These are phyloP conservation scores for Proctacanthus coquilletti DNA, from an alignment of 1,140 invertebrate genomes.

Conservation along the genomic window DNA sequence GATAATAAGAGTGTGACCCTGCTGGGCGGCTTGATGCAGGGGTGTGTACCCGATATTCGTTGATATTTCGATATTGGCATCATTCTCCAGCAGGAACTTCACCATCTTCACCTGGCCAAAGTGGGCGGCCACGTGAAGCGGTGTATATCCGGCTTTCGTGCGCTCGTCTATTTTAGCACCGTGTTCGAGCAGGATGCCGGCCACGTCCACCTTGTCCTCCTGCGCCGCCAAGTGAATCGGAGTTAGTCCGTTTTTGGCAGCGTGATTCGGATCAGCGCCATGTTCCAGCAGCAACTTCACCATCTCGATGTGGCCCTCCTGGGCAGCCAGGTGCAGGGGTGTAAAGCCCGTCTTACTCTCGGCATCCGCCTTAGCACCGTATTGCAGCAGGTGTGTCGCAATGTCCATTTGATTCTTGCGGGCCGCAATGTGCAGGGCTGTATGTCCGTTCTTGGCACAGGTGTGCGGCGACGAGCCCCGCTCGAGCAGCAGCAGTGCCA, in stretches of 20 bases:
- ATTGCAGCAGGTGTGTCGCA: constrained; percentile 84
- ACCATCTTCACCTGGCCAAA: constrained; percentile 95
- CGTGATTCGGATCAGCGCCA: constrained; percentile 69
- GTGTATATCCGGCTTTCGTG: constrained; percentile 92
- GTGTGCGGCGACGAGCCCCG: constrained; percentile 91
- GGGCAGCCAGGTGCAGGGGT: constrained; percentile 83
- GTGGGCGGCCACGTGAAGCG: constrained; percentile 73
- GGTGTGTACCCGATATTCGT: constrained; percentile 90
- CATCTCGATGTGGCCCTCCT: constrained; percentile 89
- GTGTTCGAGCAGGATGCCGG: constrained; percentile 65
- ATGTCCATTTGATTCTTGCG: constrained; percentile 95
- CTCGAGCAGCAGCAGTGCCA: constrained; percentile 79
- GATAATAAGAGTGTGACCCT: constrained; percentile 92
- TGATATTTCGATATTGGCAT: constrained; percentile 49
- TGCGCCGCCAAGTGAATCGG: constrained; percentile 82
- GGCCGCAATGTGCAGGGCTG: constrained; percentile 93
- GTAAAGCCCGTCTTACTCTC: constrained; percentile 83
- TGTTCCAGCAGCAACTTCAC: constrained; percentile 77
- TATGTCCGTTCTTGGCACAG: constrained; percentile 95
- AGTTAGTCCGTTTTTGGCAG: constrained; percentile 71
- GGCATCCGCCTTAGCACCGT: constrained; percentile 66
- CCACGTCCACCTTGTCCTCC: constrained; percentile 83
- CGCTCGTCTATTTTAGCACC: constrained; percentile 63
- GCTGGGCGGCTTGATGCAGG: constrained; percentile 94
- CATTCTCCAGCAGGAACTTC: constrained; percentile 74